Evolutionary conservation across 2,797 vertebrate genomes (phyloP), one percentile per base, ranked within the genome.

Genomic region (Danio kyathit): DNA sequence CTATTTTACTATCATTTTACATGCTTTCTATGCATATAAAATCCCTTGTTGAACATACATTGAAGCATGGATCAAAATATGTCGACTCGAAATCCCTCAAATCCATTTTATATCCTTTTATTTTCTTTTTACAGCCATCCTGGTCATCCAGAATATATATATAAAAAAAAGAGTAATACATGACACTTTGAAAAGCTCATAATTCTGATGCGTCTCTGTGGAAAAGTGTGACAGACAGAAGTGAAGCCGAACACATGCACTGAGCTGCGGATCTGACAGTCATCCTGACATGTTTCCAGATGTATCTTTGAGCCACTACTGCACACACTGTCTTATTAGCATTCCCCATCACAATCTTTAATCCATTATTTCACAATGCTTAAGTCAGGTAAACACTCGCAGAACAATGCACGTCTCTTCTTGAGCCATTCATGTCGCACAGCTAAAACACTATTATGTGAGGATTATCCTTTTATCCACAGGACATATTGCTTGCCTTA

Each of bases 261-360:
- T 3, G 12, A 61, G 46, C 67, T 54, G 16, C 29, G 63, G 17
- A 41, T n/a, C 13, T 76, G 76, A 63, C 56, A 69, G 69, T 79
- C 82, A 75, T 14, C 19, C 46, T 21, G 69, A 65, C 41, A 52
- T 13, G 40, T 54, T 54, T 80, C 59, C 51, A 71, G 43, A 56
- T 29, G 19, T 44, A 64, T 57, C 51, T 16, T 7, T 79, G 63
- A 74, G 46, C 69, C 82, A 61, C 63, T 29, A 10, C 81, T 51
- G 43, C 74, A 40, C 69, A 61, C 9, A 7, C 13, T 49, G 52
- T 59, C 65, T 76, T 21, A 76, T 83, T 65, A 80, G 78, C 38
- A 80, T 83, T 80, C 82, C 52, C 16, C 59, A 66, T 80, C 78
- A 73, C 69, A 51, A 44, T 76, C 66, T 40, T 49, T 72, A 80